Conservation (phyloP, 1,140 invertebrate species). For the Brachionus angularis region DNA sequence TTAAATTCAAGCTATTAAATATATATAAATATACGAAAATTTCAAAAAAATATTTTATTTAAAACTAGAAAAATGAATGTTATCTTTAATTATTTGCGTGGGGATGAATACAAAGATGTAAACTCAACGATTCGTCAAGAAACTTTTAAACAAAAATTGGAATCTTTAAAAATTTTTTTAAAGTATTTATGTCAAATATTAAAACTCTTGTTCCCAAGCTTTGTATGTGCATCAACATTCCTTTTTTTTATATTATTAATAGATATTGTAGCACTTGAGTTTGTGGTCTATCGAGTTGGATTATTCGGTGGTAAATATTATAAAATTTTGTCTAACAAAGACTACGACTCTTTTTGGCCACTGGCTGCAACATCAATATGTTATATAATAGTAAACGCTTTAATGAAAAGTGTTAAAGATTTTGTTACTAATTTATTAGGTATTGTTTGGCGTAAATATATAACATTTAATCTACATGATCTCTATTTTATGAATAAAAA, state of each 20-base stretch:
- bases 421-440: conserved; percentile 23
- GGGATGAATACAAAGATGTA: conserved; percentile 12
- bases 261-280: conserved; percentile 21
- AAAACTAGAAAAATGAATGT: too few relatives aligned
- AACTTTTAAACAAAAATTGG: too few relatives aligned
- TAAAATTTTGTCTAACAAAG: conserved; percentile 60
- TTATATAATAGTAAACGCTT: conserved; percentile 59
- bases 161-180: conserved; percentile 15
- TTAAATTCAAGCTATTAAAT: too few relatives aligned
- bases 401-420: conserved; percentile 31
- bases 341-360: conserved; percentile 56
- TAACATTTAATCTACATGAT: conserved; percentile 6
- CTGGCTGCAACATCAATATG: conserved; percentile 53
- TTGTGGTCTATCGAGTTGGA: conserved; percentile 61
- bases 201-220: conserved; percentile 7
- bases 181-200: conserved; percentile 2
- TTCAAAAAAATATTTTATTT: too few relatives aligned
- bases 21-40: too few relatives aligned
- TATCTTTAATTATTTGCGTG: conserved; percentile 31
- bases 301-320: conserved; percentile 62
- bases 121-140: conserved; percentile 17
- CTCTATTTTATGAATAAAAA: conserved; percentile 37
- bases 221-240: conserved; percentile 5
- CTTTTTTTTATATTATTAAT: not conserved
- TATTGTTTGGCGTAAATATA: conserved; percentile 44